Base-by-base conservation (phyloP, 2,113 vertebrate genomes). In the Glaucidium brasilianum region DNA sequence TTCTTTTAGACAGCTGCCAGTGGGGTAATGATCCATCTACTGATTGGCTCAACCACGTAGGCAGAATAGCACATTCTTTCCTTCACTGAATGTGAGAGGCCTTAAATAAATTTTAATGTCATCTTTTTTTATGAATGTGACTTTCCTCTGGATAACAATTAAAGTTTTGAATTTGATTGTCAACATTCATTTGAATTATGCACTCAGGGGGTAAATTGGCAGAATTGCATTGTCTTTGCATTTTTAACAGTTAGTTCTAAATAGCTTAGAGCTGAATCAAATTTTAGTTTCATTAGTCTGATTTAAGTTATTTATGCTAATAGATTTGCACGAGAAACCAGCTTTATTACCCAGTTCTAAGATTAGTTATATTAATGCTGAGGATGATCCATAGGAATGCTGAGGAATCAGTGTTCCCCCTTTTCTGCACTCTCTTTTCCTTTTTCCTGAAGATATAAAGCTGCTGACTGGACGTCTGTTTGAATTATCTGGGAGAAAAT, bases 221-320 rank as follows among this genome's bases (percentile, higher is more conserved):
- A 84, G 59, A 71, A 88, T 62, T 73, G 12, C 43, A 29, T 88
- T 78, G 25, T 80, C 56, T 94, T 91, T 91, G 39, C 34, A 43
- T 64, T 93, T 94, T 71, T 37, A 52, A 21, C 39, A 92, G 67
- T 69, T 91, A 18, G 64, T 97, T 89, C 68, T 83, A 89, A 94
- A 85, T 66, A 85, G 62, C 84, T 71, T 60, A 85, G 62, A 76
- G 88, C 32, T 62, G 39, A 97, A 34, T 88, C 30, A 91, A 72
- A 90, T 87, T 91, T 94, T 63, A 75, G 26, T 56, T 89, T 90
- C 63, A 76, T 94, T 96, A 91, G 32, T 34, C 21, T 74, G 43
- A 94, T 96, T 96, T 91, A 89, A 88, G 74, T 67, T 84, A 87
- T 85, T 94, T 76, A 73, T 93, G 79, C n/a, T 50, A 93, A 84